Evolutionary conservation across 2,888 invertebrate species (phyloP).

Genomic region (Hydropsyche betteni): DNA sequence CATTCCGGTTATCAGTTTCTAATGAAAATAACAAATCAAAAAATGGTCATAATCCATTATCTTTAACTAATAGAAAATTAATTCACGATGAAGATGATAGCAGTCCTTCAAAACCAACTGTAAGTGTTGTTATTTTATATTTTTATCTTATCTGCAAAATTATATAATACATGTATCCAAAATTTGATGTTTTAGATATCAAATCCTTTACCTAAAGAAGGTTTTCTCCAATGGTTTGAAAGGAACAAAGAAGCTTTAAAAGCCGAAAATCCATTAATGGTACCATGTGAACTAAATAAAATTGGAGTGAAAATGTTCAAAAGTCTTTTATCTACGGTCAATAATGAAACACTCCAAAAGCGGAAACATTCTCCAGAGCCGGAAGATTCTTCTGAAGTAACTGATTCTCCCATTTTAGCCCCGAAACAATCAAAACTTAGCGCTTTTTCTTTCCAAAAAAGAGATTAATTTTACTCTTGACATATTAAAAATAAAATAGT

Average conservation of each 20-base stretch:
- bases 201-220: conserved; percentile 61
- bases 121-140: not conserved
- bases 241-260: conserved; percentile 67
- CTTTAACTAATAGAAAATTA: conserved; percentile 45
- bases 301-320: conserved; percentile 66
- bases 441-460: conserved; percentile 63
- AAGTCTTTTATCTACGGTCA: conserved; percentile 56
- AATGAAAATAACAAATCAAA: conserved; percentile 5
- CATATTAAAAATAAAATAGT: not conserved
- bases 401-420: conserved; percentile 53
- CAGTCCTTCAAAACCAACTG: not conserved
- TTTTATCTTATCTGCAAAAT: not conserved
- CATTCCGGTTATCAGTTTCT: conserved; percentile 44
- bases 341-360: conserved; percentile 52
- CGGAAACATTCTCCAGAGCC: conserved; percentile 47
- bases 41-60: conserved; percentile 37
- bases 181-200: conserved; percentile 48
- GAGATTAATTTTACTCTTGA: conserved; percentile 30
- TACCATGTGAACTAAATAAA: conserved; percentile 67
- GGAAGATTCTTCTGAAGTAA: conserved; percentile 47
- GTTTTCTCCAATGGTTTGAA: conserved; percentile 70
- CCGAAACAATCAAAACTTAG: conserved; percentile 65
- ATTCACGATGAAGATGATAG: conserved; percentile 26
- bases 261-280: conserved; percentile 66
- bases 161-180: conserved; percentile 15